phyloP scores from a whole-genome alignment of 2,888 invertebrate species.

The Acleris literana region DNA sequence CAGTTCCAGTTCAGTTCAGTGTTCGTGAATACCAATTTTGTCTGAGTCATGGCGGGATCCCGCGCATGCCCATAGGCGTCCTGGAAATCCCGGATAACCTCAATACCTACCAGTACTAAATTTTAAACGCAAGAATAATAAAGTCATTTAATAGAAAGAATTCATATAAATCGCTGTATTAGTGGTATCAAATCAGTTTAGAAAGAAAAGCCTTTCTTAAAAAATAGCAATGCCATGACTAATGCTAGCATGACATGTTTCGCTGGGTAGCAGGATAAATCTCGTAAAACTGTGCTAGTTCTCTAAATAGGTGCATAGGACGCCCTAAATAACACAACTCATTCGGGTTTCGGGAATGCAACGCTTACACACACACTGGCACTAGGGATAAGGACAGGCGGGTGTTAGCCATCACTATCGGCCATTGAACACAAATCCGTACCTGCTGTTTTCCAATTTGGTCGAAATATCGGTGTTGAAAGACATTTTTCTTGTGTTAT shows the following conservation, averaged over 20 bases:
- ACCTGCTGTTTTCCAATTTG: constrained; percentile 83
- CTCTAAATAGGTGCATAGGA: constrained; percentile 33
- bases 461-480: constrained; percentile 79
- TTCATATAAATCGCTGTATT: constrained; percentile 8
- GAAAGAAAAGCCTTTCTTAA: neutral
- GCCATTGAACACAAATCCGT: constrained; percentile 56
- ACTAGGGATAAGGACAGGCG: constrained; percentile 44
- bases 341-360: constrained; percentile 46
- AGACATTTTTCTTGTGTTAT: constrained; percentile 80
- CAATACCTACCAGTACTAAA: too few relatives aligned
- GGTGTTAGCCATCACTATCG: constrained; percentile 50
- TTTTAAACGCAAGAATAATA: constrained; percentile 16
- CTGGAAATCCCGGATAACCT: constrained; percentile 57
- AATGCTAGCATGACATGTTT: constrained; percentile 28
- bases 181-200: neutral
- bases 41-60: constrained; percentile 39
- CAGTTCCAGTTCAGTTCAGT: too few relatives aligned
- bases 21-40: constrained; percentile 17
- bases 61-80: constrained; percentile 64
- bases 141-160: constrained; percentile 5
- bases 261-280: constrained; percentile 12
- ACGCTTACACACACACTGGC: constrained; percentile 42
- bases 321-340: constrained; percentile 34
- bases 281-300: constrained; percentile 21
- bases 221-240: constrained; percentile 33